Conservation (phyloP, 1,140 invertebrate genomes). For the Caenorhabditis inopinata region DNA sequence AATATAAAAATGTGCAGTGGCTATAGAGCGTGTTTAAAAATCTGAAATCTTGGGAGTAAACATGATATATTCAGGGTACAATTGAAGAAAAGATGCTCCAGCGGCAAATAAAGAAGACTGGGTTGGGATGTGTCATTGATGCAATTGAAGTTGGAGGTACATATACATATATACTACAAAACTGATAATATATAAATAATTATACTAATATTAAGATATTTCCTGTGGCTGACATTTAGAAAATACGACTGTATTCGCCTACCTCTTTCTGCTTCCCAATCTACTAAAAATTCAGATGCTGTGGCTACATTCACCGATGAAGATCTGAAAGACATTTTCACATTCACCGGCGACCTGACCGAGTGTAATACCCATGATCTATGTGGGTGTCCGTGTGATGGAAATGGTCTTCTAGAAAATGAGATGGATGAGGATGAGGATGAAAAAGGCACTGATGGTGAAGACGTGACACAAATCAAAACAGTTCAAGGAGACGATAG, state of each 20-base stretch:
- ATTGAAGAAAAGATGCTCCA: conserved; percentile 47
- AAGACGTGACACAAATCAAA: neutral
- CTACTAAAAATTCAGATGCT: neutral
- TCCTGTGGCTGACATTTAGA: too few species aligned
- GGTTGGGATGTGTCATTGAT: conserved; percentile 2
- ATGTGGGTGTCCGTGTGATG: conserved; percentile 35
- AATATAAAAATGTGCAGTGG: too few species aligned
- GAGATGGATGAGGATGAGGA: conserved; percentile 36
- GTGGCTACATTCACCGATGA: conserved; percentile 33
- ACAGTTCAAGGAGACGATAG: neutral
- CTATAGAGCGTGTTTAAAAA: too few species aligned
- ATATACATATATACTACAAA: neutral
- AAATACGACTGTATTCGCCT: too few species aligned
- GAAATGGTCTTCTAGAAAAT: conserved; percentile 11
- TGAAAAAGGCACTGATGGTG: neutral
- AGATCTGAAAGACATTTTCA: conserved; percentile 43
- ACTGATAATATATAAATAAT: too few species aligned
- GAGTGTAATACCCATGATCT: conserved; percentile 41
- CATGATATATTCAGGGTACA: conserved; percentile 42
- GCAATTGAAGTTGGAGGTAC: neutral
- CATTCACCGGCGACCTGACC: neutral
- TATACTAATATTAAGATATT: too few species aligned
- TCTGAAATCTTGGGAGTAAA: too few species aligned
- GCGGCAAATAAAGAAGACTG: conserved; percentile 43
- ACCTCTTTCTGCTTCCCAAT: too few species aligned